Evolutionary conservation across 2,113 vertebrate species (phyloP).

Genomic region (Marmota flaviventris): DNA sequence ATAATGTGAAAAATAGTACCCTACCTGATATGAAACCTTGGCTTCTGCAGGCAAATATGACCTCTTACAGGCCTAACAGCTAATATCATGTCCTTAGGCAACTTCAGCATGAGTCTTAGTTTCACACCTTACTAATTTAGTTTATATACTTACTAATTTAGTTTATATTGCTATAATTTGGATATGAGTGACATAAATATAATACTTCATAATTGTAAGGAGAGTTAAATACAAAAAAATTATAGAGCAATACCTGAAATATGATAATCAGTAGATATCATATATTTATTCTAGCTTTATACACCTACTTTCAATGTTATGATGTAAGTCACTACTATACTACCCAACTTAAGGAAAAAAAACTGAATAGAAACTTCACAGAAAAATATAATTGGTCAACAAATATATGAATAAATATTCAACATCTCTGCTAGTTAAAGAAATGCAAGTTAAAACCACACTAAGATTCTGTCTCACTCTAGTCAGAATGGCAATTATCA

Average conservation of each 20-base stretch:
- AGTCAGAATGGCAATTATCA: no score
- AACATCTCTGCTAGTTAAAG: no score
- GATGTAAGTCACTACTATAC: no score
- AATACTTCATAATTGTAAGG: background rate
- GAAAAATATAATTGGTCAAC: no score
- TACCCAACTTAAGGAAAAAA: background rate
- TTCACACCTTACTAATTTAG: background rate
- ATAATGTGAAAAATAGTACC: background rate
- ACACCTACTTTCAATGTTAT: no score
- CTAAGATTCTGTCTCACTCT: no score
- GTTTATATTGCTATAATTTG: background rate
- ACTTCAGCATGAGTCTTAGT: background rate
- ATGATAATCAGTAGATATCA: background rate
- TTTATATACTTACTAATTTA: background rate
- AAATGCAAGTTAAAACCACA: no score
- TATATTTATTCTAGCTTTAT: background rate
- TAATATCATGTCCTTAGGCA: no score
- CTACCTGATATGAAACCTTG: background rate
- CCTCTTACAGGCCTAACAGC: background rate
- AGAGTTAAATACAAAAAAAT: background rate
- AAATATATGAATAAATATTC: no score
- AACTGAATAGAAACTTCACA: no score
- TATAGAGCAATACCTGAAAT: background rate
- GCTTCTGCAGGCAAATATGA: background rate
- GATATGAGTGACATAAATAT: background rate